phyloP scores from a whole-genome alignment of 1,140 invertebrate species.

The Macrobrachium nipponense region DNA sequence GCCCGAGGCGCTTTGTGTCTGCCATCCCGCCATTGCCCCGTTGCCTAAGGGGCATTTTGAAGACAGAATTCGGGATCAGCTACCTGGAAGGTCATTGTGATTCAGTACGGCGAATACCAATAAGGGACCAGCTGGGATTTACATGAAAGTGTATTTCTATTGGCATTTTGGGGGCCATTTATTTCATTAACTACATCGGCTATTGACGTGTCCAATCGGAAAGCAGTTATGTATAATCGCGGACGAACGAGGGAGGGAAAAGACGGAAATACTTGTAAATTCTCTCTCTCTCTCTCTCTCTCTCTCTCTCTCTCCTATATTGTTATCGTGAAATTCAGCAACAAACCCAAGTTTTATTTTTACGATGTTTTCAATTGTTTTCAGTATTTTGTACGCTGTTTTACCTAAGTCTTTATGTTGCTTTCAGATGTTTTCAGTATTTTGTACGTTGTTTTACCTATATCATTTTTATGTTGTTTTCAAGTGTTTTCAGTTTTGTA shows the following conservation, averaged over 20 bases:
- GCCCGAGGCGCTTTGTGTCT: too few relatives aligned
- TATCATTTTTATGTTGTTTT: neutral
- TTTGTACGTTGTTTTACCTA: too few relatives aligned
- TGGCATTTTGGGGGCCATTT: slow-evolving; percentile 42
- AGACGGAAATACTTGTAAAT: neutral
- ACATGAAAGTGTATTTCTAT: slow-evolving; percentile 30
- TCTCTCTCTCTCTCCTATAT: neutral
- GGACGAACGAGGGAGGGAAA: neutral
- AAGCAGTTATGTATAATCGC: slow-evolving; percentile 37
- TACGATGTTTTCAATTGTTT: neutral
- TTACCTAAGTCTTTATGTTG: too few relatives aligned
- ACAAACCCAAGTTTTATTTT: neutral
- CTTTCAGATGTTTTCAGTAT: neutral
- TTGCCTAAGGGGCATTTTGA: too few relatives aligned
- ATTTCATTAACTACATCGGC: slow-evolving; percentile 50
- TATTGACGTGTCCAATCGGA: slow-evolving; percentile 40
- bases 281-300: too few relatives aligned
- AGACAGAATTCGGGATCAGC: neutral
- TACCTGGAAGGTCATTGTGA: slow-evolving; percentile 17
- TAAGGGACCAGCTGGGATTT: slow-evolving; percentile 23
- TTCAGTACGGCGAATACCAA: neutral
- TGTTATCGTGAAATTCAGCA: neutral
- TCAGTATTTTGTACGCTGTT: too few relatives aligned
- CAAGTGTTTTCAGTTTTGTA: neutral
- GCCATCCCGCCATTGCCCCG: too few relatives aligned